Percentiles rank a stretch among this genome's conserved stretches.
phyloP scores from a whole-genome alignment of 2,797 vertebrate genomes.

The Lutjanus argentimaculatus region DNA sequence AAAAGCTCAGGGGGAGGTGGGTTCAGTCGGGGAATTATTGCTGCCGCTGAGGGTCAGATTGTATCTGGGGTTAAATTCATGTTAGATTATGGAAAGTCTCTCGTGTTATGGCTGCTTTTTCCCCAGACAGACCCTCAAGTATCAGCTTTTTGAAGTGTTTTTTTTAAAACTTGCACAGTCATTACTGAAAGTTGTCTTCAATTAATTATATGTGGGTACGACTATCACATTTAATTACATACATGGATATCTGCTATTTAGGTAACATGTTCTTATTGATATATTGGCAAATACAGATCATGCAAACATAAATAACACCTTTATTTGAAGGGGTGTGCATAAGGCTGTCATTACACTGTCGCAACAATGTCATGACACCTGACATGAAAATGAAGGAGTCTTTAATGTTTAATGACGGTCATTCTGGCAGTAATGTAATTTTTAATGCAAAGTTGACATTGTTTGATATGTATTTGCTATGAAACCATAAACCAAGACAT shows the following conservation, averaged over 20 bases:
- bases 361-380: no score
- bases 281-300: conserved; percentile 3
- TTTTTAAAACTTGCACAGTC: conserved; percentile 38
- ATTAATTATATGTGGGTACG: no score
- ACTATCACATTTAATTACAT: neutral
- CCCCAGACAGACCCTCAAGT: conserved; percentile 45
- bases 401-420: no score
- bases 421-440: no score
- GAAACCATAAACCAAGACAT: no score
- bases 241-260: neutral
- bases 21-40: conserved; percentile 48
- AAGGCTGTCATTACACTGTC: no score
- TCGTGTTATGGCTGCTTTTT: conserved; percentile 61
- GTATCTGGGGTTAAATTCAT: conserved; percentile 77
- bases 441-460: no score
- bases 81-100: conserved; percentile 69
- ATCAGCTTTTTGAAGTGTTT: conserved; percentile 25
- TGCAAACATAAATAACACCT: neutral
- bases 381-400: no score
- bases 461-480: no score
- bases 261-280: neutral
- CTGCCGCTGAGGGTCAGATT: conserved; percentile 70
- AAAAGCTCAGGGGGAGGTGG: conserved; percentile 39
- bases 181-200: conserved; percentile 7
- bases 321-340: no score